phyloP scores from a whole-genome alignment of 2,888 invertebrate genomes.

The Leucophenga maculata region DNA sequence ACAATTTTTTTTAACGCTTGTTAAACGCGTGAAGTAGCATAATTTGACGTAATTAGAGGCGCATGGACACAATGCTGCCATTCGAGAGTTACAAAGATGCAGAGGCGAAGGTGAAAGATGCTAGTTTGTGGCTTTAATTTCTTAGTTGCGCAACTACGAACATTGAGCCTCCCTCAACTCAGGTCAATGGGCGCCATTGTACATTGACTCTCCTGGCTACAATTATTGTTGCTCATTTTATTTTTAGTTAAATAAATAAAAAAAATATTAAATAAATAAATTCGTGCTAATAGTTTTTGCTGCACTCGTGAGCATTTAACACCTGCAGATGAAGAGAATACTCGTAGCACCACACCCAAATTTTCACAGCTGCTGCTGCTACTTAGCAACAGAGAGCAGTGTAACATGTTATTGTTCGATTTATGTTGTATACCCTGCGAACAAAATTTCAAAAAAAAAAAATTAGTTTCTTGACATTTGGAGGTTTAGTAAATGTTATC shows the following conservation, averaged over 20 bases:
- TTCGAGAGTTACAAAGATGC: too few species aligned
- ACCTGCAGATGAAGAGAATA: not conserved
- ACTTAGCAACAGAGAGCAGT: constrained; percentile 36
- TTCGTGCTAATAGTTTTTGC: not conserved
- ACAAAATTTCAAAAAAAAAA: constrained; percentile 23
- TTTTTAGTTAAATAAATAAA: not conserved
- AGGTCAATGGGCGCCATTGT: not conserved
- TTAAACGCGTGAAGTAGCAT: constrained; percentile 12
- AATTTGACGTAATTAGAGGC: constrained; percentile 1
- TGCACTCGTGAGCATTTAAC: constrained; percentile 1
- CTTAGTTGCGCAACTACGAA: not conserved
- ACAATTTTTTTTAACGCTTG: constrained; percentile 18
- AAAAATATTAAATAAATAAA: not conserved
- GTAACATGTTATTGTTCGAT: constrained; percentile 29
- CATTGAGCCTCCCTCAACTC: not conserved
- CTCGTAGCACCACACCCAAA: constrained; percentile 27
- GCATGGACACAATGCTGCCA: not conserved
- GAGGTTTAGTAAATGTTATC: too few species aligned
- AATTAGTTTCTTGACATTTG: too few species aligned
- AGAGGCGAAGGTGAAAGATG: not conserved
- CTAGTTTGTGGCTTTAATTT: not conserved
- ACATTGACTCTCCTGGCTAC: too few species aligned
- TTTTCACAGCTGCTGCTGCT: constrained; percentile 26
- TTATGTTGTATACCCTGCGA: constrained; percentile 15
- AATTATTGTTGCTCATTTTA: not conserved